Conservation (phyloP, 1,140 invertebrate genomes). For the Sitophilus oryzae region DNA sequence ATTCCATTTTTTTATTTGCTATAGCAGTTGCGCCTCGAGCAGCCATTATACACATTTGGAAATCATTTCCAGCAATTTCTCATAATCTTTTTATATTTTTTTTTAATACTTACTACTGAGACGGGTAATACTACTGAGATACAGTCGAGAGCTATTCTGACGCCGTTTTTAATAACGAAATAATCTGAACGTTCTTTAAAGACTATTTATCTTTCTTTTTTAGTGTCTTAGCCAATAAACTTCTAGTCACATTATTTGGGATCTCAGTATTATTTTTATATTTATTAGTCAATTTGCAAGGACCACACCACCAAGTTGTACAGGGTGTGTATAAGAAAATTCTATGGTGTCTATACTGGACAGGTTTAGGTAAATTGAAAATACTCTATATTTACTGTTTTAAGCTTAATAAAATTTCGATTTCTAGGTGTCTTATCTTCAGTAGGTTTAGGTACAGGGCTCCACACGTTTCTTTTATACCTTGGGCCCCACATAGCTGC, state of each 20-base stretch:
- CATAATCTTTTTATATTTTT: not conserved
- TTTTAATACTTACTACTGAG: too few species aligned
- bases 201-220: conserved; percentile 26
- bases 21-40: too few species aligned
- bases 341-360: conserved; percentile 87
- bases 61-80: too few species aligned
- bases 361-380: conserved; percentile 58
- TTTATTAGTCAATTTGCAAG: conserved; percentile 45
- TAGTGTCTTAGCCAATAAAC: conserved; percentile 51
- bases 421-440: conserved; percentile 83
- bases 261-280: conserved; percentile 45
- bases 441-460: conserved; percentile 93
- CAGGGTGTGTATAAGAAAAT: conserved; percentile 47
- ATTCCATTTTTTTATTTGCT: too few species aligned
- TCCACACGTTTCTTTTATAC: conserved; percentile 98
- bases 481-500: conserved; percentile 86
- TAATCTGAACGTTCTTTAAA: too few species aligned
- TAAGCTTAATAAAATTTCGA: conserved; percentile 4
- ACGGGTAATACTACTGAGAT: too few species aligned
- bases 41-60: too few species aligned
- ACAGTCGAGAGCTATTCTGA: too few species aligned
- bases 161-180: too few species aligned
- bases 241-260: conserved; percentile 40
- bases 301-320: conserved; percentile 46
- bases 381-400: not conserved